Conservation (phyloP, 1,140 invertebrate genomes). For the Drosophila asahinai region DNA sequence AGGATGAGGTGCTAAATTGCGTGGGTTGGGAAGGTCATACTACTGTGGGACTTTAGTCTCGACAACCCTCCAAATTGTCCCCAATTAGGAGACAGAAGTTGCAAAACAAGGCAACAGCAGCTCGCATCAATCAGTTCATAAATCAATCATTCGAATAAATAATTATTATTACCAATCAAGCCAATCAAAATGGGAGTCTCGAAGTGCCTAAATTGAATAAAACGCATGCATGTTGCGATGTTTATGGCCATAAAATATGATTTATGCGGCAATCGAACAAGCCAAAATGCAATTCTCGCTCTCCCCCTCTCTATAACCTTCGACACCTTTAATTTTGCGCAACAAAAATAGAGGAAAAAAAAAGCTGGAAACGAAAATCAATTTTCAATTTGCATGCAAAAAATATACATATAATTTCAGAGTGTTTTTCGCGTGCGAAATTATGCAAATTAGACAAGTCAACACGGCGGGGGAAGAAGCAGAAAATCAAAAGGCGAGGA, state of each 20-base stretch:
- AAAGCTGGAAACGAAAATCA: conserved; percentile 57
- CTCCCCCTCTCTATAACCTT: conserved; percentile 43
- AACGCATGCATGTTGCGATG: conserved; percentile 24
- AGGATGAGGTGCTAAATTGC: conserved; percentile 25
- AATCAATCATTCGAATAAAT: conserved; percentile 64
- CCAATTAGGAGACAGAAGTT: conserved; percentile 44
- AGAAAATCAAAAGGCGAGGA: conserved; percentile 18
- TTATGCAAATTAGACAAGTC: conserved; percentile 70
- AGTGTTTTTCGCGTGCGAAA: conserved; percentile 74
- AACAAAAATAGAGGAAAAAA: conserved; percentile 12
- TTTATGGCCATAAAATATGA: conserved; percentile 57
- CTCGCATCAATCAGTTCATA: conserved; percentile 47
- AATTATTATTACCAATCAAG: conserved; percentile 52
- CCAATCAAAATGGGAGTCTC: conserved; percentile 57
- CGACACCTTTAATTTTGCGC: conserved; percentile 65
- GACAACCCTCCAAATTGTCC: conserved; percentile 38
- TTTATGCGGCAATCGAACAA: conserved; percentile 51
- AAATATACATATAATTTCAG: conserved; percentile 46
- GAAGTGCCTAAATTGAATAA: conserved; percentile 35
- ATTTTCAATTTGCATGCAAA: conserved; percentile 76
- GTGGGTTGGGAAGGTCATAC: conserved; percentile 33
- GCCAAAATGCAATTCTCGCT: conserved; percentile 15
- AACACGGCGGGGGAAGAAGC: conserved; percentile 10
- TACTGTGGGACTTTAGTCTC: conserved; percentile 30
- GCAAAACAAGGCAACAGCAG: conserved; percentile 52